Evolutionary conservation across 1,140 invertebrate species (phyloP).

Genomic region (Alviniconcha marisindica): DNA sequence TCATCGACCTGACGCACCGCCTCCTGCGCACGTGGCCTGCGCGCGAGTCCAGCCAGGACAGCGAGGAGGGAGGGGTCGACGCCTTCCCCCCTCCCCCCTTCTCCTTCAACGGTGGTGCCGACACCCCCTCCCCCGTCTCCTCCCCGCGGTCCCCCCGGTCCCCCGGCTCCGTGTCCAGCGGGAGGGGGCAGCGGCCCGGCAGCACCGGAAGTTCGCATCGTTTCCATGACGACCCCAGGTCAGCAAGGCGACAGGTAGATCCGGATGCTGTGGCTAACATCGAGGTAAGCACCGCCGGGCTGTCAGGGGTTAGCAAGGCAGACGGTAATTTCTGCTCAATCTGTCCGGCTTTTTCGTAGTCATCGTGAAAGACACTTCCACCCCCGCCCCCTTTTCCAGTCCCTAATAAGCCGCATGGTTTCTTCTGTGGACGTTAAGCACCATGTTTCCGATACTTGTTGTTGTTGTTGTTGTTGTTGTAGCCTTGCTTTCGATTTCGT

Average conservation of each 20-base stretch:
- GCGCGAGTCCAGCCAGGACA: not conserved
- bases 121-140: conserved; percentile 27
- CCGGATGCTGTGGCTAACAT: conserved; percentile 60
- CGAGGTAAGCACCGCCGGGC: conserved; percentile 55
- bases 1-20: conserved; percentile 41
- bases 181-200: conserved; percentile 26
- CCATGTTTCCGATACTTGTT: too few relatives aligned
- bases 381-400: not conserved
- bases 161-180: conserved; percentile 26
- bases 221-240: conserved; percentile 32
- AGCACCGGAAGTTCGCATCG: conserved; percentile 13
- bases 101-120: conserved; percentile 5
- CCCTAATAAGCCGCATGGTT: not conserved
- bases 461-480: too few relatives aligned
- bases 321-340: too few relatives aligned
- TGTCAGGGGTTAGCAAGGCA: too few relatives aligned
- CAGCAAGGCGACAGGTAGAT: conserved; percentile 52
- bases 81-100: not conserved
- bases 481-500: too few relatives aligned
- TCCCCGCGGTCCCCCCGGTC: not conserved
- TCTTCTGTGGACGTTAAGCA: not conserved
- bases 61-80: not conserved
- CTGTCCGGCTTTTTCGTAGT: too few relatives aligned
- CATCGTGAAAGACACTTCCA: too few relatives aligned
- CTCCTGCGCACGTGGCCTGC: not conserved